Evolutionary conservation across 1,140 invertebrate genomes (phyloP), one percentile per base, ranked within the genome.

Genomic region (Penaeus indicus): DNA sequence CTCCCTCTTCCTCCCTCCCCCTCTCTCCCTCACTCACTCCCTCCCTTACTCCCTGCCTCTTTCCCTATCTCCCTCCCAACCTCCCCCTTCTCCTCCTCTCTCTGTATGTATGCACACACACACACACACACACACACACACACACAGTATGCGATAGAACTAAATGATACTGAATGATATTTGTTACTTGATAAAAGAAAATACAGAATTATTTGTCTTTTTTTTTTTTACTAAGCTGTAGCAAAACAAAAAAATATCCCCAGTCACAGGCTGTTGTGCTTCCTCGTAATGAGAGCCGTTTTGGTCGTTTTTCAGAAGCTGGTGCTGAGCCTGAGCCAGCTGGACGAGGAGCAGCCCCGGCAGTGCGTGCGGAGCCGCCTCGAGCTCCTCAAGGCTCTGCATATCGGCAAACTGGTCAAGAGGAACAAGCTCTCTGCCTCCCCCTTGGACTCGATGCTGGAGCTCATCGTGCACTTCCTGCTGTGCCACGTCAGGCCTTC

Each of bases 381-480:
- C 18, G 32, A 77, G n/a, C 72, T 85, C 7, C 25, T 85, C 16
- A 75, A 85, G 16, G 84, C 67, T 38, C 67, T 85, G 1, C 84
- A 77, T 27, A 85, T 85, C 77, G 60, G 84, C 7, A 60, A 62
- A 32, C 84, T 85, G 16, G 60, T 85, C 47, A 85, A 85, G 27
- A 72, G 84, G 67, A 85, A 85, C 47, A 85, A 85, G 47, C 27
- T 77, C 19, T 61, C 18, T 16, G 69, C 42, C 16, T 42, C 42
- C 54, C 10, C 42, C 19, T 38, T 85, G 25, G 72, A 85, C n/a
- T 77, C 84, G 21, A 85, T 85, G 84, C n/a, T 85, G 1, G 84
- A 85, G 25, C 47, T 85, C 47, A 85, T 85, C 54, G 84, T 85
- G 13, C 72, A 78, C 54, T 85, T 85, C 69, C 42, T 85, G 72